Conservation (phyloP, 1,140 invertebrate species). For the Rhynchophorus ferrugineus region DNA sequence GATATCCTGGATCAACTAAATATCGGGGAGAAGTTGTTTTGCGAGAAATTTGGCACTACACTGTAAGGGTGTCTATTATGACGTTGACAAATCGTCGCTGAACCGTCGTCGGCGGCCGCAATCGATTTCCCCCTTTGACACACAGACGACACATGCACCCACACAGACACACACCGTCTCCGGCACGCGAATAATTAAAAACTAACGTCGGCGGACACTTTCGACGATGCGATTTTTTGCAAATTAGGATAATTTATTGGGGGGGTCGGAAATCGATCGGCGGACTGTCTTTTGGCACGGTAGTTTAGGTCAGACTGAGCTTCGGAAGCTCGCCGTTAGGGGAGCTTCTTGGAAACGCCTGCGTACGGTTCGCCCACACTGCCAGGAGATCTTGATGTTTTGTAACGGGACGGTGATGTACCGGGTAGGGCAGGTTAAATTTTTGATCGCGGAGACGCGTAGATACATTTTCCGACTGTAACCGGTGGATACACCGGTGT, state of each 20-base stretch:
- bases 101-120: too few species aligned
- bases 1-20: conserved; percentile 10
- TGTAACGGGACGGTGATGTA: neutral
- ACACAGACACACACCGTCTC: too few species aligned
- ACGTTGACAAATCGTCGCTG: neutral
- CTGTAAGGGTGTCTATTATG: conserved; percentile 3
- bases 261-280: conserved; percentile 11
- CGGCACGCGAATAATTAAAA: neutral
- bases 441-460: neutral
- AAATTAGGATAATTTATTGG: conserved; percentile 6
- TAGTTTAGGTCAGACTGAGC: conserved; percentile 35
- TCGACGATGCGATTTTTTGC: conserved; percentile 3
- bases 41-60: conserved; percentile 19
- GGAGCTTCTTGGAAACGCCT: conserved; percentile 26
- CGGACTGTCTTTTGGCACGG: conserved; percentile 13
- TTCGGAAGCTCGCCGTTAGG: conserved; percentile 31
- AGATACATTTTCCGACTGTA: too few species aligned
- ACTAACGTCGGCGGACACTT: neutral
- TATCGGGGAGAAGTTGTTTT: conserved; percentile 5
- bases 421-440: too few species aligned
- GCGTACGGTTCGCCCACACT: conserved; percentile 15
- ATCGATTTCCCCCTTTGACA: too few species aligned
- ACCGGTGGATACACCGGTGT: too few species aligned
- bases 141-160: too few species aligned
- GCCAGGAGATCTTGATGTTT: neutral